phyloP scores from a whole-genome alignment of 2,797 vertebrate species.

The Coregonus suidteri region DNA sequence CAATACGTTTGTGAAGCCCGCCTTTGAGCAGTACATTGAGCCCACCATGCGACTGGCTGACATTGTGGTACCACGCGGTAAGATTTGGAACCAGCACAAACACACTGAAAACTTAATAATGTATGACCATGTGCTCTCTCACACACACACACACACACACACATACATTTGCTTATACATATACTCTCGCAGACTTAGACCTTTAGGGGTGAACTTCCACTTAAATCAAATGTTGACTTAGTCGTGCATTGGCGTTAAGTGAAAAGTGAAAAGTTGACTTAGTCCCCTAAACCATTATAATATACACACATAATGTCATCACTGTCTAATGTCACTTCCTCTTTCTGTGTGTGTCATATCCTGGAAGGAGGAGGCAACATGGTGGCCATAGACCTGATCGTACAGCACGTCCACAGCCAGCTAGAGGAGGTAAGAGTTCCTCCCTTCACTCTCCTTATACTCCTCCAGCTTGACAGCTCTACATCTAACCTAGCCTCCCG shows the following conservation, averaged over 20 bases:
- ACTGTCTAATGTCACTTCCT: constrained; percentile 5
- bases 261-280: no score
- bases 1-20: constrained; percentile 96
- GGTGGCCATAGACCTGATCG: constrained; percentile 94
- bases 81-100: constrained; percentile 8
- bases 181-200: background rate
- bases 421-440: constrained; percentile 88
- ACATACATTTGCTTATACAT: background rate
- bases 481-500: background rate
- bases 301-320: no score
- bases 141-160: no score
- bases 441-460: no score
- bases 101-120: background rate
- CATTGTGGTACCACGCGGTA: constrained; percentile 95
- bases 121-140: background rate
- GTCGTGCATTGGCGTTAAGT: no score
- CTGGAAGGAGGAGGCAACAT: constrained; percentile 89
- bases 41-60: constrained; percentile 96
- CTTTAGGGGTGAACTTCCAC: no score
- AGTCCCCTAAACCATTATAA: no score
- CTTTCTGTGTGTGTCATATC: constrained; percentile 10
- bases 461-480: background rate
- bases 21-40: constrained; percentile 98
- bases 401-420: constrained; percentile 97
- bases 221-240: no score